Evolutionary conservation across 1,140 invertebrate genomes (phyloP), one percentile per base, ranked within the genome.

Genomic region (Melanaphis sacchari): DNA sequence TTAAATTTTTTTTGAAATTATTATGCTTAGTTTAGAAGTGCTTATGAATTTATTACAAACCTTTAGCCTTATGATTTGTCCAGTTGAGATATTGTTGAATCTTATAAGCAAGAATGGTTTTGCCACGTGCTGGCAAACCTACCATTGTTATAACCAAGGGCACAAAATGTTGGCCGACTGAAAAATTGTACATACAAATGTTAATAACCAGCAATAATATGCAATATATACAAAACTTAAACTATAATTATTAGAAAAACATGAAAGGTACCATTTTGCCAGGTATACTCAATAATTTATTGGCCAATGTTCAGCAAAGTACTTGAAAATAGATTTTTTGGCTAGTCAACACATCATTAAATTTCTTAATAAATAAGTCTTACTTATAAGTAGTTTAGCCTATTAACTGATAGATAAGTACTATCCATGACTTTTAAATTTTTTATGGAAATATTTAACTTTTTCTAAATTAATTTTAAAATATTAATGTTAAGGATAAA

Each of bases 31-130:
- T n/a, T 18, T 76, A n/a, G n/a, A n/a, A 59, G 15, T 76, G 59
- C 22, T 38, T 82, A 38, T 38, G 5, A 38, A 82, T 38, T 82
- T 24, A 82, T 9, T 81, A 93, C 94, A 94, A 96, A 98, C 98
- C 97, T 97, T 97, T 98, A 46, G 98, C 97, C 94, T 96, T 96
- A 94, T 98, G 97, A 31, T 98, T 98, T 94, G 97, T 98, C 97
- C 98, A 99, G 95, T 98, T 98, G 43, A 99, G 96, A 94, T 98
- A 98, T 85, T 98, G 96, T 84, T 97, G 96, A n/a, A 99, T 96
- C 94, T 98, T 98, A 94, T 98, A 97, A 2, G 98, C 97, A 93
- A 99, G 97, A 95, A 98, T 97, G 43, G 98, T 99, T 96, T 99
- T 99, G 88, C 97, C 98, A 43, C 98, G 96, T 7, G 98, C 98